phyloP scores from a whole-genome alignment of 1,140 invertebrate species.

The Hycleus cichorii region DNA sequence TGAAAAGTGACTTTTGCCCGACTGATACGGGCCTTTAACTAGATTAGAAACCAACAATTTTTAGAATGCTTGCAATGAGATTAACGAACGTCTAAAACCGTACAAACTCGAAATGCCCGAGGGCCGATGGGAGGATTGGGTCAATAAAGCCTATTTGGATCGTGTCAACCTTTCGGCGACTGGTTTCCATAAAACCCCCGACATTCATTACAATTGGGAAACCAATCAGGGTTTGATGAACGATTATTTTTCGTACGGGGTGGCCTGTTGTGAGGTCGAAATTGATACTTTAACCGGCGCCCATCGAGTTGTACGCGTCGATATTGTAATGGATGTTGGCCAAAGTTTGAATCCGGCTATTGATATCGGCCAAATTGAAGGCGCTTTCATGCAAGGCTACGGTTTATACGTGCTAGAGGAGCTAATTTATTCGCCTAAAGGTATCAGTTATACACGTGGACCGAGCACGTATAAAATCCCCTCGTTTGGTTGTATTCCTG shows the following conservation, averaged over 20 bases:
- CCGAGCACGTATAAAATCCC: constrained; percentile 93
- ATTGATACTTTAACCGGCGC: constrained; percentile 84
- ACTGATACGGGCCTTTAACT: too few species aligned
- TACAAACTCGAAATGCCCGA: constrained; percentile 64
- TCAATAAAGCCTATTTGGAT: constrained; percentile 70
- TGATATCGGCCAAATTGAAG: constrained; percentile 94
- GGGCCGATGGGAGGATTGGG: constrained; percentile 79
- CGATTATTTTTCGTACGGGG: constrained; percentile 77
- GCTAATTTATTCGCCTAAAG: constrained; percentile 74
- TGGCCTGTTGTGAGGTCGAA: constrained; percentile 74
- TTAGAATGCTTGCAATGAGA: constrained; percentile 71
- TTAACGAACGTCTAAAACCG: constrained; percentile 70
- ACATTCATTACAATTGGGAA: constrained; percentile 67
- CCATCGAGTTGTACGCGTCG: constrained; percentile 75
- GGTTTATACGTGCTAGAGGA: constrained; percentile 89
- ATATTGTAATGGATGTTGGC: constrained; percentile 94
- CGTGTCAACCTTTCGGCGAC: constrained; percentile 76
- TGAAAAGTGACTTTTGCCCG: too few species aligned
- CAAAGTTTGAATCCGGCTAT: constrained; percentile 92
- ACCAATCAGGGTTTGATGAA: constrained; percentile 65
- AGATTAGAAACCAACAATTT: not conserved
- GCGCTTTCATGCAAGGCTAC: constrained; percentile 88
- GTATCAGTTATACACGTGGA: constrained; percentile 70
- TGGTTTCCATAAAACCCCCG: constrained; percentile 77
- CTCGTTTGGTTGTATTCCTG: constrained; percentile 81